These are phyloP conservation scores for Lophius piscatorius DNA, from an alignment of 2,113 vertebrate genomes.

Conservation along the genomic window DNA sequence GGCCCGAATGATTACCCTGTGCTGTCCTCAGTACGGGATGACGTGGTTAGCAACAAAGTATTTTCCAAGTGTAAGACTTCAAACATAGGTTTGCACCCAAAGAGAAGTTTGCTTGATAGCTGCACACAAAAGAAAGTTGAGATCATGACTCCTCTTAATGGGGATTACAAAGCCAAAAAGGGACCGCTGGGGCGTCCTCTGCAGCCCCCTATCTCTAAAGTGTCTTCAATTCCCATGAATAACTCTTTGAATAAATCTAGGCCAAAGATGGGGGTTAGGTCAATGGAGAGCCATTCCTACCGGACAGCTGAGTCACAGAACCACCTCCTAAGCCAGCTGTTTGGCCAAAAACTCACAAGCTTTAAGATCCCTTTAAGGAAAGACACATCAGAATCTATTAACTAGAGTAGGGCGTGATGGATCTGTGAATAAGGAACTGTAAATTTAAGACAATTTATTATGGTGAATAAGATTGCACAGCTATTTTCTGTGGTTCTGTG, in stretches of 20 bases:
- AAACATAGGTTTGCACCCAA: constrained; percentile 74
- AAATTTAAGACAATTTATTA: constrained; percentile 80
- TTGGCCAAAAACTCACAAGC: constrained; percentile 96
- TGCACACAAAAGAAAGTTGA: constrained; percentile 83
- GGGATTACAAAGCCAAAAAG: constrained; percentile 84
- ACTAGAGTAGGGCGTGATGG: constrained; percentile 62
- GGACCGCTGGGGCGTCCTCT: constrained; percentile 80
- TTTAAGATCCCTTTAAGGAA: constrained; percentile 99
- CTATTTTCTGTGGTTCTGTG: constrained; percentile 86
- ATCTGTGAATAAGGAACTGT: constrained; percentile 76
- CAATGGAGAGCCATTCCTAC: constrained; percentile 79
- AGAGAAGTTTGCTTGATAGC: constrained; percentile 78
- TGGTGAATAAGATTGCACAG: constrained; percentile 90
- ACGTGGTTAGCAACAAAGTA: constrained; percentile 83
- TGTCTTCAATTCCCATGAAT: constrained; percentile 75
- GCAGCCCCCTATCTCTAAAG: constrained; percentile 83
- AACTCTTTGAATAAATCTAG: constrained; percentile 82
- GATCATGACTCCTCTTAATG: constrained; percentile 73
- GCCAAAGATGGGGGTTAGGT: constrained; percentile 78
- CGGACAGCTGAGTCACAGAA: constrained; percentile 95
- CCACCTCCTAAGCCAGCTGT: constrained; percentile 95
- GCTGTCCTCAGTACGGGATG: constrained; percentile 85
- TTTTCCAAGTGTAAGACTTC: constrained; percentile 77
- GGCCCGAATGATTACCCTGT: constrained; percentile 78
- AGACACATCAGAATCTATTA: constrained; percentile 89